Evolutionary conservation across 2,113 vertebrate genomes (phyloP).

Genomic region (Ardeotis arabs): DNA sequence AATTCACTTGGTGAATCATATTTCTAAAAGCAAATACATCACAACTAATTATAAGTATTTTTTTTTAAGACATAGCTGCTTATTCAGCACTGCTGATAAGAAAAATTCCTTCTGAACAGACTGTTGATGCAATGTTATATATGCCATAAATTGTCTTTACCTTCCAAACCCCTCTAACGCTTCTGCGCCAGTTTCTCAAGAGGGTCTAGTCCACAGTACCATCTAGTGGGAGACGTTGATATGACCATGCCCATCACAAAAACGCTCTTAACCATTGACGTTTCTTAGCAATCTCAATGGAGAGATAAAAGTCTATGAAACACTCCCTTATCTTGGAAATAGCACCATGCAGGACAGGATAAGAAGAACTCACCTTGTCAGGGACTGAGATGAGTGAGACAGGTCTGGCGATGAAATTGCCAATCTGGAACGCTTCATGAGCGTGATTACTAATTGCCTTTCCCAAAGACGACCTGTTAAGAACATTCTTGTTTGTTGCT

Average conservation of each 20-base stretch:
- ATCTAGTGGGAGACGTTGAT: constrained; percentile 32
- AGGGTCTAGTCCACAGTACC: constrained; percentile 41
- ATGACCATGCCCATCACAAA: neutral
- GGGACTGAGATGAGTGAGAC: neutral
- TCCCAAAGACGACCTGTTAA: neutral
- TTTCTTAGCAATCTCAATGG: neutral
- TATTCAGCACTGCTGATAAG: constrained; percentile 42
- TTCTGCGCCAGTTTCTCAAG: neutral
- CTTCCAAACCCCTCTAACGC: neutral
- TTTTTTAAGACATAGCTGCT: neutral
- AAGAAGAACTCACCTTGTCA: neutral
- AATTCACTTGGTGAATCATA: neutral
- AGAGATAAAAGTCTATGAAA: neutral
- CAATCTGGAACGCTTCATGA: neutral
- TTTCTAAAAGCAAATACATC: neutral
- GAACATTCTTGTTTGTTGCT: neutral
- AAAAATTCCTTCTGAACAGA: neutral
- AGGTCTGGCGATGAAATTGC: neutral
- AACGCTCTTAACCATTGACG: accelerated
- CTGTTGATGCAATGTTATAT: neutral
- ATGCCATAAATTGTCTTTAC: neutral
- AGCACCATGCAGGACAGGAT: neutral
- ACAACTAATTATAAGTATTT: neutral
- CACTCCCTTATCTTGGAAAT: neutral
- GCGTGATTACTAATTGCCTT: neutral